phyloP scores from a whole-genome alignment of 2,797 vertebrate species.

The Buphagus erythrorhynchus region DNA sequence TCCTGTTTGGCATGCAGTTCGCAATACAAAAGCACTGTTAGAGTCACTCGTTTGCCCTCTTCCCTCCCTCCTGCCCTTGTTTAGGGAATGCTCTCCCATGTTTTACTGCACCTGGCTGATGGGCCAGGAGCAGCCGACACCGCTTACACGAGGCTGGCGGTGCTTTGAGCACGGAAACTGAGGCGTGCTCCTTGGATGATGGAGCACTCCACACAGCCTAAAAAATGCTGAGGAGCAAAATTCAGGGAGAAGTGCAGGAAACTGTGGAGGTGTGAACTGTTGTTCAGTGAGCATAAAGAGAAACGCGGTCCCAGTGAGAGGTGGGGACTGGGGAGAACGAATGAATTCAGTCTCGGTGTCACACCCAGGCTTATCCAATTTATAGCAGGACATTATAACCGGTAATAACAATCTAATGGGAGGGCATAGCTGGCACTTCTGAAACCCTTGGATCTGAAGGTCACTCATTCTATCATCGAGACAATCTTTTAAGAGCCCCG shows the following conservation, averaged over 20 bases:
- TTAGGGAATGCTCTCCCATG: background rate
- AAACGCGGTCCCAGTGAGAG: background rate
- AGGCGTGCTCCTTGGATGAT: background rate
- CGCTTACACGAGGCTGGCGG: background rate
- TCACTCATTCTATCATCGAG: conserved; percentile 24
- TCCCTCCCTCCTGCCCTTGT: background rate
- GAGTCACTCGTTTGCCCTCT: background rate
- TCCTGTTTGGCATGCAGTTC: conserved; percentile 19
- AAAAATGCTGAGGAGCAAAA: conserved; percentile 12
- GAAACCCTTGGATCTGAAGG: conserved; percentile 10
- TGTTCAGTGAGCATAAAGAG: background rate
- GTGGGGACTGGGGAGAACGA: accelerated
- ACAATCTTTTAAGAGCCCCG: conserved; percentile 12
- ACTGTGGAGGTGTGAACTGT: background rate
- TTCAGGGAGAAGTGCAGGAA: conserved; percentile 3
- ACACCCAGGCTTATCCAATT: background rate
- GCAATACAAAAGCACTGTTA: background rate
- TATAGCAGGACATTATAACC: background rate
- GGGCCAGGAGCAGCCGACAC: background rate
- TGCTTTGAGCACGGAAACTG: background rate
- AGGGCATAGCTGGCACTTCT: background rate
- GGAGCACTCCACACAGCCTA: background rate
- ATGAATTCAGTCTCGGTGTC: background rate
- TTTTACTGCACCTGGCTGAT: background rate
- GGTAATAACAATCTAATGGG: conserved; percentile 12